These are phyloP conservation scores for Takifugu rubripes DNA, from an alignment of 2,797 vertebrate genomes.

Conservation along the genomic window DNA sequence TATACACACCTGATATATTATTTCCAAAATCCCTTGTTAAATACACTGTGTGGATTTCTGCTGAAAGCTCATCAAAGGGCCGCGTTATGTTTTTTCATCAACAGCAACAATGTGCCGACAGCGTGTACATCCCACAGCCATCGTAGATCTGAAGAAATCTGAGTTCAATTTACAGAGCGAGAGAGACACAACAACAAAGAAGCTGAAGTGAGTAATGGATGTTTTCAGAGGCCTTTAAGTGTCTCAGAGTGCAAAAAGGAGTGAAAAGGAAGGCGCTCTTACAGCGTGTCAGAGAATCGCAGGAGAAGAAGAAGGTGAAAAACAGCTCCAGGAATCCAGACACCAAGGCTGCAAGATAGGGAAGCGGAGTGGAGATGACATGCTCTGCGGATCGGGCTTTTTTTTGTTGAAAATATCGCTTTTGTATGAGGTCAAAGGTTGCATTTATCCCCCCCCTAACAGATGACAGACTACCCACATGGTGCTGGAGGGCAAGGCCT, in stretches of 20 bases:
- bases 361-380: conserved; percentile 1
- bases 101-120: no score
- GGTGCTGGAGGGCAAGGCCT: conserved; percentile 5
- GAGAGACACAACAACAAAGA: no score
- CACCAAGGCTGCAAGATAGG: conserved; percentile 2
- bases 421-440: conserved; percentile 23
- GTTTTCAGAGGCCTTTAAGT: neutral
- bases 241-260: neutral
- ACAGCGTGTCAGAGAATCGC: conserved; percentile 4
- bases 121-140: no score
- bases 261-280: neutral
- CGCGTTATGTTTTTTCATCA: no score
- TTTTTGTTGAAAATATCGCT: neutral
- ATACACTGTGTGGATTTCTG: neutral
- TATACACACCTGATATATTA: no score
- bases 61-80: neutral
- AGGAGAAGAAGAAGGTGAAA: conserved; percentile 8
- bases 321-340: neutral
- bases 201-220: neutral
- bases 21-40: neutral
- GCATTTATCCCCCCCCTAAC: conserved; percentile 8
- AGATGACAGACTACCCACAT: conserved; percentile 26
- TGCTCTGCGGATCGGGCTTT: neutral
- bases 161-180: no score
- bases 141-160: no score